These are phyloP conservation scores for Ferdinandea cuprea DNA, from an alignment of 2,888 invertebrate species.

Conservation along the genomic window DNA sequence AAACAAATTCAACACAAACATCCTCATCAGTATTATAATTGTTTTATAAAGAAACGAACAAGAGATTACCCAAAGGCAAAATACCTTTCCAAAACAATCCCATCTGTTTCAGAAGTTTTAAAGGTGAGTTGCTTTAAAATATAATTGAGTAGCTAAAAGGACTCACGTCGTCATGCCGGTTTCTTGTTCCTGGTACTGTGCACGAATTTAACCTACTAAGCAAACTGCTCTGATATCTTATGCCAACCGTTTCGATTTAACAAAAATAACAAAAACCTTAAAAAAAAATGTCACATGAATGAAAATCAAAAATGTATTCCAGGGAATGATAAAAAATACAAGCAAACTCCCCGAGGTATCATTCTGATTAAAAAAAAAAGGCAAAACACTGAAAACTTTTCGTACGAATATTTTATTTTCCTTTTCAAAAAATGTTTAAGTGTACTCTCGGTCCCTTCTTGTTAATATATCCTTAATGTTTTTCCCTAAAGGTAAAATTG, in stretches of 20 bases:
- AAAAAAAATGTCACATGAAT: too few relatives aligned
- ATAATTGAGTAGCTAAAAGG: background rate
- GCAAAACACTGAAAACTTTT: background rate
- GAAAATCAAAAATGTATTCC: background rate
- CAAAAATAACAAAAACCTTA: too few relatives aligned
- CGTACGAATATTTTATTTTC: background rate
- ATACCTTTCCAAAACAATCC: background rate
- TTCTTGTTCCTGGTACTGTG: too few relatives aligned
- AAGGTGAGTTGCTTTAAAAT: slow-evolving; percentile 10
- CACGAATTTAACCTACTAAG: too few relatives aligned
- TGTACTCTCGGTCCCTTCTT: slow-evolving; percentile 30
- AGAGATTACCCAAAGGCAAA: background rate
- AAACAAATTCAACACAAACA: background rate
- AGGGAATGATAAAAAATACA: background rate
- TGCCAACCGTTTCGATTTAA: too few relatives aligned
- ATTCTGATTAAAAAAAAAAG: background rate
- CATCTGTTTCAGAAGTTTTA: slow-evolving; percentile 5
- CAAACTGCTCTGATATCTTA: too few relatives aligned
- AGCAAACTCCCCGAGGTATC: background rate
- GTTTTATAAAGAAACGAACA: background rate
- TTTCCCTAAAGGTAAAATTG: slow-evolving; percentile 35
- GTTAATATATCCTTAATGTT: slow-evolving; percentile 37
- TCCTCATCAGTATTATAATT: background rate
- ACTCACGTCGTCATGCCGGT: too few relatives aligned
- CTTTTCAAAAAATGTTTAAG: background rate